Evolutionary conservation across 2,113 vertebrate genomes (phyloP).

Genomic region (Callaeas wilsoni): DNA sequence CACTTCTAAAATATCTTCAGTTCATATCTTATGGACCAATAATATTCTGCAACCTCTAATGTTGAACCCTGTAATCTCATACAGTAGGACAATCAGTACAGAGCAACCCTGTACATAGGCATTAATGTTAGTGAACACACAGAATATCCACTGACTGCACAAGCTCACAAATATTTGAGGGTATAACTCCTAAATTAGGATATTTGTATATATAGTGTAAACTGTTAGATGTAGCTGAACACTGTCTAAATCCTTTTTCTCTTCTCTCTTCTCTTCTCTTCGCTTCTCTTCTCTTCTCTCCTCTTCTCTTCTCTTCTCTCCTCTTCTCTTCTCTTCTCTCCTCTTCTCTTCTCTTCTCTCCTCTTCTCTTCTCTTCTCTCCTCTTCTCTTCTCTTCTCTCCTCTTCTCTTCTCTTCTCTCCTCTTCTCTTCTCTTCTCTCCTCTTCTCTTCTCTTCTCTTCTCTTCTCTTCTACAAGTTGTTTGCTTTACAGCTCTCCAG

Average conservation of each 20-base stretch:
- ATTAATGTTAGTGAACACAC: neutral
- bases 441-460: too few species aligned
- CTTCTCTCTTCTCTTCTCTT: neutral
- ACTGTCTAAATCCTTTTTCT: neutral
- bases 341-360: too few species aligned
- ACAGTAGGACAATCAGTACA: neutral
- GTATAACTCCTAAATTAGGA: neutral
- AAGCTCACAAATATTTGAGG: neutral
- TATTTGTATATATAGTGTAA: neutral
- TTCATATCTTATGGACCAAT: neutral
- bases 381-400: too few species aligned
- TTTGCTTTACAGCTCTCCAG: neutral
- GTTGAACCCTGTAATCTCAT: neutral
- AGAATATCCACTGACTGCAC: neutral
- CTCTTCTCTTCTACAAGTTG: too few species aligned
- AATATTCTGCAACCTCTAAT: neutral
- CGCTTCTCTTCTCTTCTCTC: too few species aligned
- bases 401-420: too few species aligned
- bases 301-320: neutral
- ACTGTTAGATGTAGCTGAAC: neutral
- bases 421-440: too few species aligned
- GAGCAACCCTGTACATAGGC: neutral
- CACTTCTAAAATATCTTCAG: neutral
- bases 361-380: fast-evolving
- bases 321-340: neutral